These are phyloP conservation scores for Coluber constrictor DNA, from an alignment of 2,797 vertebrate species.

Conservation along the genomic window DNA sequence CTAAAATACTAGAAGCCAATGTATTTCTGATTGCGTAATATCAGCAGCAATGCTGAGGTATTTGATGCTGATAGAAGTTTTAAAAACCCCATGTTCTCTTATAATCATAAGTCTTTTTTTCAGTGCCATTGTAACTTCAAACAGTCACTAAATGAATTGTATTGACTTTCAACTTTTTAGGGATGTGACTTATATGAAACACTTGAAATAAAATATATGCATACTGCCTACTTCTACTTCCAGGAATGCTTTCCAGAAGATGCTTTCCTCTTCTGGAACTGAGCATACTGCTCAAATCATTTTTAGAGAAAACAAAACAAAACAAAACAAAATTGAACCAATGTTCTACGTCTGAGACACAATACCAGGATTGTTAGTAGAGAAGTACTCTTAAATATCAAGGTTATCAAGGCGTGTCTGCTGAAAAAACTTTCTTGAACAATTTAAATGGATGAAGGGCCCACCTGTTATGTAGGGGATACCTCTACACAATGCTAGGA, in stretches of 20 bases:
- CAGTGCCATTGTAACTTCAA: too few relatives aligned
- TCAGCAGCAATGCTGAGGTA: not conserved
- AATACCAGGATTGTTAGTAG: not conserved
- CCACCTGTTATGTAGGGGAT: not conserved
- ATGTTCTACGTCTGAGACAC: not conserved
- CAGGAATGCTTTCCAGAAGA: not conserved
- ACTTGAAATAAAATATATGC: not conserved
- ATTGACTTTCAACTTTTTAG: not conserved
- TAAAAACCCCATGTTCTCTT: not conserved
- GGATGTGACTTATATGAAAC: not conserved
- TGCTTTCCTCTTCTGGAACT: not conserved
- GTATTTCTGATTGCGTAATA: not conserved
- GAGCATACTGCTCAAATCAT: not conserved
- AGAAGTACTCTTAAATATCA: not conserved
- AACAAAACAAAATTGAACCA: not conserved
- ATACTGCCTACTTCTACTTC: not conserved
- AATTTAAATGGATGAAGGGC: not conserved
- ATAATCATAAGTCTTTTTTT: too few relatives aligned
- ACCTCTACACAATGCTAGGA: not conserved
- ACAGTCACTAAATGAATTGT: too few relatives aligned
- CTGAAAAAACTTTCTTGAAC: not conserved
- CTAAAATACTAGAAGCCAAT: not conserved
- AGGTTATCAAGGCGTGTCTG: too few relatives aligned
- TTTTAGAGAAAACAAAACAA: not conserved
- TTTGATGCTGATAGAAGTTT: not conserved